Evolutionary conservation across 2,797 vertebrate species (phyloP).

Genomic region (Gymnoscopelus microlampas): DNA sequence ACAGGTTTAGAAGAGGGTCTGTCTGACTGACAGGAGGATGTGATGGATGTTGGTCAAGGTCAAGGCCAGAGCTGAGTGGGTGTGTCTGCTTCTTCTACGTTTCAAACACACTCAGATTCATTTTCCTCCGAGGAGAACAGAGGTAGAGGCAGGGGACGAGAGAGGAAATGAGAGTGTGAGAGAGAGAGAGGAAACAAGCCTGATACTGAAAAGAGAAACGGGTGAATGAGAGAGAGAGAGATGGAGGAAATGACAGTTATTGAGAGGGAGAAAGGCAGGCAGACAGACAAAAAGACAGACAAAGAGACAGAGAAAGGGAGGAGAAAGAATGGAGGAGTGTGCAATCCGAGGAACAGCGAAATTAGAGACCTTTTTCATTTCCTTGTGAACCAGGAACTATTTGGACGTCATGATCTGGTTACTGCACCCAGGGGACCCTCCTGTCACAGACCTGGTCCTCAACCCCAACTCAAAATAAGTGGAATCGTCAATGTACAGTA

Average conservation of each 20-base stretch:
- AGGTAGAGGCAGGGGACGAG: background rate
- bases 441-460: too few species aligned
- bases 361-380: slow-evolving; percentile 15
- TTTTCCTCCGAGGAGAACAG: background rate
- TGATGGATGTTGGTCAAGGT: too few species aligned
- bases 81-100: background rate
- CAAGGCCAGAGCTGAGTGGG: background rate
- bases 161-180: background rate
- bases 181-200: slow-evolving; percentile 5
- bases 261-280: too few species aligned
- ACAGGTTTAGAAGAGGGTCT: too few species aligned
- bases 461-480: slow-evolving; percentile 36
- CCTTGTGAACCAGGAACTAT: slow-evolving; percentile 23
- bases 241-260: too few species aligned
- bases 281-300: too few species aligned
- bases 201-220: too few species aligned
- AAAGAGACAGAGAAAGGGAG: too few species aligned
- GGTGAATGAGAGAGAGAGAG: too few species aligned
- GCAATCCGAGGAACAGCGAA: too few species aligned
- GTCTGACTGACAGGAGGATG: too few species aligned
- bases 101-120: slow-evolving; percentile 2
- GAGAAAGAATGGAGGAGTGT: too few species aligned
- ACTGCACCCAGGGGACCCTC: slow-evolving; percentile 6
- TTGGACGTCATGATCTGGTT: slow-evolving; percentile 14
- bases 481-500: slow-evolving; percentile 4